Conservation (phyloP, 2,888 invertebrate genomes). For the Sarcophaga subvicina region DNA sequence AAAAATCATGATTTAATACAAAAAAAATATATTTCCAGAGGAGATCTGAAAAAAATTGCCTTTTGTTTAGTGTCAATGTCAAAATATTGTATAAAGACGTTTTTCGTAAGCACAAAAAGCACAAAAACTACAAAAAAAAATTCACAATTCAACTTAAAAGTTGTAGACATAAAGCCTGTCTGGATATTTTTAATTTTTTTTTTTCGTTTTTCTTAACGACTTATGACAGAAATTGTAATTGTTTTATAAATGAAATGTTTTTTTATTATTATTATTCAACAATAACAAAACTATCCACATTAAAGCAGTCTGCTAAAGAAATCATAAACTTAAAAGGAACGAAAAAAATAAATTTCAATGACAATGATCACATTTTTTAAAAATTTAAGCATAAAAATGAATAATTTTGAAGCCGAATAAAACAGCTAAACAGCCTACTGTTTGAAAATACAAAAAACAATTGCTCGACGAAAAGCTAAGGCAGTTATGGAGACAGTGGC, state of each 20-base stretch:
- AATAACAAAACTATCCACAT: not conserved
- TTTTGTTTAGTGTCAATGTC: conserved; percentile 66
- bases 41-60: conserved; percentile 21
- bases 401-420: conserved; percentile 19
- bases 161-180: conserved; percentile 40
- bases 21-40: not conserved
- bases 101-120: not conserved
- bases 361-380: conserved; percentile 11
- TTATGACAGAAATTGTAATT: conserved; percentile 3
- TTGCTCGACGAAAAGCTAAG: too few species aligned
- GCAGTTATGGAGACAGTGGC: not conserved
- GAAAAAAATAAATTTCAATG: conserved; percentile 12
- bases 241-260: conserved; percentile 28
- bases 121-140: conserved; percentile 11
- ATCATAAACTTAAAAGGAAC: not conserved
- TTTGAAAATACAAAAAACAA: too few species aligned
- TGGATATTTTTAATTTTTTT: conserved; percentile 13
- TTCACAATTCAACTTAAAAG: conserved; percentile 39
- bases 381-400: conserved; percentile 41
- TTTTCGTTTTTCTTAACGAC: not conserved
- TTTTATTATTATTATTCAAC: not conserved
- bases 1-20: conserved; percentile 30
- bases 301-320: not conserved
- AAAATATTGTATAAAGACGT: conserved; percentile 50
- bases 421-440: conserved; percentile 37